Evolutionary conservation across 2,797 vertebrate species (phyloP).

Genomic region (Labroides dimidiatus): DNA sequence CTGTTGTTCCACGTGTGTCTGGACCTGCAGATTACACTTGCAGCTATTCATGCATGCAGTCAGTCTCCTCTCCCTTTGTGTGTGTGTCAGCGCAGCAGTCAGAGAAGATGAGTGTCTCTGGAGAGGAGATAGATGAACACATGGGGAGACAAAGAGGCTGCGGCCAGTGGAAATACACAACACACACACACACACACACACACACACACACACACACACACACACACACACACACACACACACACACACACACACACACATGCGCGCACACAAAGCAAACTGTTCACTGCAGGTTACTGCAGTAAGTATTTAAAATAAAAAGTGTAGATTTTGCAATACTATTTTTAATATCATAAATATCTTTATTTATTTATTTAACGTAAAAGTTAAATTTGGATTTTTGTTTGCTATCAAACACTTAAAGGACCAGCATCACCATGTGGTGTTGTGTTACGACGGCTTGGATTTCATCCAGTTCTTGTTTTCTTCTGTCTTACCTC

Average conservation of each 20-base stretch:
- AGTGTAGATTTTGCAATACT: background rate
- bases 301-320: constrained; percentile 30
- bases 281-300: constrained; percentile 52
- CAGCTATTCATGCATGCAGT: constrained; percentile 65
- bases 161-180: constrained; percentile 56
- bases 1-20: constrained; percentile 54
- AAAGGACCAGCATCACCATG: background rate
- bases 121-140: constrained; percentile 68
- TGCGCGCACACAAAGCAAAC: constrained; percentile 62
- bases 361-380: background rate
- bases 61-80: constrained; percentile 71
- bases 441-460: background rate
- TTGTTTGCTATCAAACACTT: background rate
- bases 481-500: background rate
- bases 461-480: background rate
- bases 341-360: too few species aligned
- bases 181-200: constrained; percentile 43
- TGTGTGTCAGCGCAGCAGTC: constrained; percentile 73
- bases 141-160: constrained; percentile 67
- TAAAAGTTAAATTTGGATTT: too few species aligned
- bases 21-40: constrained; percentile 67
- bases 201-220: constrained; percentile 51
- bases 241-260: background rate
- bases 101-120: constrained; percentile 73
- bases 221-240: constrained; percentile 48